Evolutionary conservation across 2,797 vertebrate genomes (phyloP).

Genomic region (Lateolabrax maculatus): DNA sequence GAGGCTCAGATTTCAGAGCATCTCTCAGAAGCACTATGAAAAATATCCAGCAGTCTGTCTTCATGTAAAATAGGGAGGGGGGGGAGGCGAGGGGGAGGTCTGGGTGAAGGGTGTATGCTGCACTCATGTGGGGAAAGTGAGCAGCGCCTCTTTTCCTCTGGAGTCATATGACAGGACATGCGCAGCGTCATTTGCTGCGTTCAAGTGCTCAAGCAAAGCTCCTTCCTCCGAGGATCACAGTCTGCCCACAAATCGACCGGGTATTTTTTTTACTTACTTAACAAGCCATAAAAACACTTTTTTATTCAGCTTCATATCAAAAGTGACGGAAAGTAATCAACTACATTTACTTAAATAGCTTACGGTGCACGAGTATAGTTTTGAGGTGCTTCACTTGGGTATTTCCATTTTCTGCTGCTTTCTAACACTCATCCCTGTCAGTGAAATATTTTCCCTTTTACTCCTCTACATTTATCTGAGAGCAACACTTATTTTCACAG

Average conservation of each 20-base stretch:
- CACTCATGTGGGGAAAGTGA: constrained; percentile 81
- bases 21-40: constrained; percentile 63
- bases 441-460: not conserved
- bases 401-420: not conserved
- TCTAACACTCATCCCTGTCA: not conserved
- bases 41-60: constrained; percentile 65
- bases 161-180: constrained; percentile 73
- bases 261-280: too few species aligned
- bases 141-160: constrained; percentile 66
- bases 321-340: not conserved
- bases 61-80: constrained; percentile 53
- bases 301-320: not conserved
- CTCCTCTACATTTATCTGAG: not conserved
- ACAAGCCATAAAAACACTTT: too few species aligned
- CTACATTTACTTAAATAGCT: not conserved
- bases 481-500: not conserved
- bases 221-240: fast-evolving
- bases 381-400: not conserved
- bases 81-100: constrained; percentile 42
- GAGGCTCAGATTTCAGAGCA: constrained; percentile 73
- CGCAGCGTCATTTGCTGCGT: constrained; percentile 57
- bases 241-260: not conserved
- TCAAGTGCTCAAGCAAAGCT: constrained; percentile 22
- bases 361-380: not conserved
- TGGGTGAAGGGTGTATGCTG: constrained; percentile 84